Evolutionary conservation across 2,797 vertebrate species (phyloP).

Genomic region (Microhierax caerulescens): DNA sequence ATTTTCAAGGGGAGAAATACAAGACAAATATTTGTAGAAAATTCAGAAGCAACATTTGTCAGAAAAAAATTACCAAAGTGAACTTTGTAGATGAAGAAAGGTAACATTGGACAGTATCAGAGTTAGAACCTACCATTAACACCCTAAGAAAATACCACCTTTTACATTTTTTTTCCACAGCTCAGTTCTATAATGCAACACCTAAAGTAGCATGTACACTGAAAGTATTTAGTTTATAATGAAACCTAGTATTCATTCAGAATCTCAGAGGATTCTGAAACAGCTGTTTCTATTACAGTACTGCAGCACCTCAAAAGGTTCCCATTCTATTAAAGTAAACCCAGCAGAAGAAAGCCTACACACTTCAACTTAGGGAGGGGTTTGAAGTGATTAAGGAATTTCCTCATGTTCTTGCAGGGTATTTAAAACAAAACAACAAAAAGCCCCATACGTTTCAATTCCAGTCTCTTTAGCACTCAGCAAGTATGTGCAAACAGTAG

Average conservation of each 20-base stretch:
- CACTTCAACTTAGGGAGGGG: background rate
- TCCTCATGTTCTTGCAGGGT: background rate
- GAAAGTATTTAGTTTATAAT: background rate
- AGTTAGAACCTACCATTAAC: background rate
- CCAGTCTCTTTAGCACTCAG: background rate
- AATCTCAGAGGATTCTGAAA: background rate
- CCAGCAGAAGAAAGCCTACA: background rate
- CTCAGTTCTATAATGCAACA: background rate
- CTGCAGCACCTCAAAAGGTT: background rate
- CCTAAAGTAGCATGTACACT: background rate
- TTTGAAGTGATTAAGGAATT: constrained; percentile 21
- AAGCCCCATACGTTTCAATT: background rate
- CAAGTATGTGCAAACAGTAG: background rate
- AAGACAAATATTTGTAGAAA: background rate
- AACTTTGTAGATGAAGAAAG: background rate
- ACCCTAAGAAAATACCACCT: background rate
- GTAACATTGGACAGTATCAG: background rate
- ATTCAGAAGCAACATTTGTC: background rate
- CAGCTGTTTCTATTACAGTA: background rate
- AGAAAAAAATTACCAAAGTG: background rate
- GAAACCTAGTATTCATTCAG: background rate
- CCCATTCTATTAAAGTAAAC: background rate
- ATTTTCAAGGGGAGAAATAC: background rate
- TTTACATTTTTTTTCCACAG: background rate
- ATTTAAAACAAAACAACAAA: background rate